Evolutionary conservation across 1,140 invertebrate species (phyloP), one percentile per base, ranked within the genome.

Genomic region (Caenorhabditis tropicalis): DNA sequence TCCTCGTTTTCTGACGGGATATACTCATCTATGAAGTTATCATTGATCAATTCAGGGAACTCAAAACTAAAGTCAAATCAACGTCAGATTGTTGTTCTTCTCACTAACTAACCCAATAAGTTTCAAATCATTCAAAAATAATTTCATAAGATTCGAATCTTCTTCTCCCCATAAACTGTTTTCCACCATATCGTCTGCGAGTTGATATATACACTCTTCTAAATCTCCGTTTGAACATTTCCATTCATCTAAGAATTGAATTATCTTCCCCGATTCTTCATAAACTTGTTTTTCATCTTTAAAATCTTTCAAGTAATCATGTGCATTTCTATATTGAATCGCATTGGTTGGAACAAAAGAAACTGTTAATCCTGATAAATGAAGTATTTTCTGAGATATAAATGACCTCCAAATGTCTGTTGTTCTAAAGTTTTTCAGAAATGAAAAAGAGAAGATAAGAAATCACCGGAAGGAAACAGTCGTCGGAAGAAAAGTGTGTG

Each of bases 401-500:
- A 88, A 86, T 5, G 43, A 51, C 24, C 60, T 33, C 83, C 87
- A 89, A 65, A 88, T 82, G 39, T 88, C 86, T 0, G 86, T 86
- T 0, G 79, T 70, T 65, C 86, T 84, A 91, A 43, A 16, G 82
- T 85, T 87, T 88, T 91, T 24, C 90, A 89, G 27, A 88, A 88
- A 12, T 87, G 81, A 88, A 84, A 36, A 81, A 83, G 80, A 88
- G 91, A 31, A 91, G 53, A n/a, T n/a, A n/a, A 43, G 12, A 43
- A 43, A 5, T 5, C 89, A 83, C 82, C 82, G 48, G 39, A 83
- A 88, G 81, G 58, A 84, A 83, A 85, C 88, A 65, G 82, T 79
- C 27, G 83, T 86, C 27, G 86, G 86, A 19, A 91, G 79, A 48
- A 91, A 60, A 91, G 49, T 12, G 85, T 85, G 88, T 90, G 92